Base-by-base conservation (phyloP, 1,140 invertebrate genomes). In the Drosophila ironensis region DNA sequence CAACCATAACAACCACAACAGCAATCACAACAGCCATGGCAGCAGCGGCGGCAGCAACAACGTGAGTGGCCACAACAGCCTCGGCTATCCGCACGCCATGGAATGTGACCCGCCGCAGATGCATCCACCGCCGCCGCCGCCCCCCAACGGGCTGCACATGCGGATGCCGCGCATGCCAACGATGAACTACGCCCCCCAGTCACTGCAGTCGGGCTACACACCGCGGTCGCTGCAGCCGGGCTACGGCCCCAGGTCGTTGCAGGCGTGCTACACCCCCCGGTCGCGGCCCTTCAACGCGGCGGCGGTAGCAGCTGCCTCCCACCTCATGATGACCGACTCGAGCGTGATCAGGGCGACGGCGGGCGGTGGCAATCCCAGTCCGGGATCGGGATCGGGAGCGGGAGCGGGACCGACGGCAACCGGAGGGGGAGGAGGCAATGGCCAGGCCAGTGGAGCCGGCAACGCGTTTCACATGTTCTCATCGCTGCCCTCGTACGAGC, bases 311-410 rank as follows among this genome's bases (percentile, higher is more conserved):
- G 88, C 87, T 9, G 82, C 88, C 20, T 89, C 88, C 0, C 88
- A 89, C 40, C 69, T 89, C 4, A 89, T 89, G 88, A 89, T 89
- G 88, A 89, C 84, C 8, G 88, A 89, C 59, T 89, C 88, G 28
- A 89, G 88, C 50, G 88, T 89, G 5, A 89, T 89, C 25, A 76
- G 88, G 25, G 88, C 88, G 8, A 78, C 87, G 1, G 76, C 87
- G 4, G 75, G 72, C n/a, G 82, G 87, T 3, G 68, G 61, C 6
- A n/a, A n/a, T n/a, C n/a, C n/a, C n/a, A n/a, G n/a, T n/a, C n/a
- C n/a, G 7, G 50, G 44, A 22, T 41, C 5, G 60, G 67, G 27
- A 24, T 20, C 2, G 25, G 33, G 1, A 6, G 30, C 1, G 33
- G 12, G 14, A 14, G 33, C 8, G 16, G 5, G 3, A 7, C 12